Base-by-base conservation (phyloP, 2,113 vertebrate genomes). In the Misgurnus mizolepis region DNA sequence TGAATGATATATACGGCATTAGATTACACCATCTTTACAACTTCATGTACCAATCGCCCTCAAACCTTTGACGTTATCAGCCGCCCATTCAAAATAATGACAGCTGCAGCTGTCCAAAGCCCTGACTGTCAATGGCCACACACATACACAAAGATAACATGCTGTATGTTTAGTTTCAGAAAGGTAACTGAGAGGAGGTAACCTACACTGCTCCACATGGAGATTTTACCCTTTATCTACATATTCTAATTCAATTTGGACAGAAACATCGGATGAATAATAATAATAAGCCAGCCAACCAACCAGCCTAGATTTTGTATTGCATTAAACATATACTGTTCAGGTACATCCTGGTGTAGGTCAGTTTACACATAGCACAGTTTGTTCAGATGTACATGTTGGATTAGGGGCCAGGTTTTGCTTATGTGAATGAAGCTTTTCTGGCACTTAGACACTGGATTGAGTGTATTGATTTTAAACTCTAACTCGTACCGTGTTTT, bases 401-500 rank as follows among this genome's bases (percentile, higher is more conserved):
- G 61, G 34, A 12, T 5, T 53, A 43, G 64, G 34, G 60, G 70
- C 73, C 70, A 73, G 18, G 64, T 22, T 15, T 15, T 76, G 81
- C 60, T 40, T 40, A 41, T 47, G 61, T 67, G 68, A 78, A 84
- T 64, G 49, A 79, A 74, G 67, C 71, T 66, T 72, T 75, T 78
- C 67, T 82, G 34, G 18, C 65, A 66, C 43, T 65, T 41, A 80
- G 64, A 70, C 69, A 76, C 34, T 62, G 53, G 27, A 72, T 22
- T 14, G 11, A 72, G 27, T 82, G 80, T 82, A 55, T 40, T n/a
- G 61, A 6, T 67, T 41, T 14, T 17, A 40, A 53, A 71, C 50
- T 58, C n/a, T 53, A 15, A 64, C 10, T 10, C 12, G 34, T 40
- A 56, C 2, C 17, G 8, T 12, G 12, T 9, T 65, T 11, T 22